A percentile compares a stretch with the other conserved stretches of the same genome.
Conservation (phyloP, 64 coral and sea anemone genomes). For the Stichodactyla mertensii region DNA sequence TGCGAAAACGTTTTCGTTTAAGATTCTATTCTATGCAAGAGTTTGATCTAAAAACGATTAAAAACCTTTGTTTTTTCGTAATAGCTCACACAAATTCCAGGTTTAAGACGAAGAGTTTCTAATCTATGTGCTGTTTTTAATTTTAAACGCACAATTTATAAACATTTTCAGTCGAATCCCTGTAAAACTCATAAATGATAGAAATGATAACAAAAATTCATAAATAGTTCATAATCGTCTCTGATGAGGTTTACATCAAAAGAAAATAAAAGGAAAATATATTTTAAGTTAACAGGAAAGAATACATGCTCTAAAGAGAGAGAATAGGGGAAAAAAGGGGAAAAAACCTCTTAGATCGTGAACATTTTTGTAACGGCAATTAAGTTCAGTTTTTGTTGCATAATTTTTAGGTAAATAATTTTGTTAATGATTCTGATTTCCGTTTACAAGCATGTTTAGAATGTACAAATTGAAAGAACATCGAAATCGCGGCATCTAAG, state of each 20-base stretch:
- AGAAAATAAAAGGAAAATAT: too few relatives aligned
- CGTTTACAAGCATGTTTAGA: background rate
- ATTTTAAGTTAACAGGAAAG: too few relatives aligned
- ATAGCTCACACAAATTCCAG: background rate
- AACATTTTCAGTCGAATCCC: background rate
- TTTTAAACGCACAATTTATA: background rate
- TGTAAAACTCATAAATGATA: conserved; percentile 5
- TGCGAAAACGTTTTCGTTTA: too few relatives aligned
- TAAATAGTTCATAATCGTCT: too few relatives aligned
- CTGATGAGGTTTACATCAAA: too few relatives aligned
- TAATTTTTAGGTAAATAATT: background rate
- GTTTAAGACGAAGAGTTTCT: background rate
- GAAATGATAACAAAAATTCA: background rate
- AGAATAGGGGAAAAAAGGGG: too few relatives aligned
- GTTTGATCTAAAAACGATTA: background rate
- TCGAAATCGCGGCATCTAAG: background rate
- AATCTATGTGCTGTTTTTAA: background rate
- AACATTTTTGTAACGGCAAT: too few relatives aligned
- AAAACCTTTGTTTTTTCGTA: background rate
- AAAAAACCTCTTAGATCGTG: too few relatives aligned
- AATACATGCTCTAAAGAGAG: too few relatives aligned
- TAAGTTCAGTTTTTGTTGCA: too few relatives aligned
- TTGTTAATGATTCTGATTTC: background rate
- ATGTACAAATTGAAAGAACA: background rate
- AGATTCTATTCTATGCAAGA: too few relatives aligned